Evolutionary conservation across 2,888 invertebrate genomes (phyloP).

Genomic region (Celastrina argiolus): DNA sequence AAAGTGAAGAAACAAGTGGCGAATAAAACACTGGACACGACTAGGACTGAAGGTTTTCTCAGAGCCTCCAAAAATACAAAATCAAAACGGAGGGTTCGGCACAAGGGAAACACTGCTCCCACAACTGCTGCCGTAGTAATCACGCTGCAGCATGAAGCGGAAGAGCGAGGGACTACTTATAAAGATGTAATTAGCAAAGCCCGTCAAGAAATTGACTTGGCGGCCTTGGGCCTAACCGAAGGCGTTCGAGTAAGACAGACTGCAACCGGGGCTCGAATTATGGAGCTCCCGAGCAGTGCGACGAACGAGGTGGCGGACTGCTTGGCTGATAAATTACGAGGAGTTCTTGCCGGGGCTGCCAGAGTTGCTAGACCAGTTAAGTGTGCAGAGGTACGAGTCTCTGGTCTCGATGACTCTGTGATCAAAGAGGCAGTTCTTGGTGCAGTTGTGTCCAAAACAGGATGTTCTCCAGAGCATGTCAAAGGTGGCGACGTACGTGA

Average conservation of each 20-base stretch:
- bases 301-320: background rate
- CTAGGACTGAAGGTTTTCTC: too few relatives aligned
- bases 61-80: too few relatives aligned
- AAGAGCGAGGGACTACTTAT: background rate
- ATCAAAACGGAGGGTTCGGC: too few relatives aligned
- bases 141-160: background rate
- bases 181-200: background rate
- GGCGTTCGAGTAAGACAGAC: too few relatives aligned
- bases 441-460: background rate
- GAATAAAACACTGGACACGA: background rate
- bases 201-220: too few relatives aligned
- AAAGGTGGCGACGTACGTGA: background rate
- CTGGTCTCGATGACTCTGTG: too few relatives aligned
- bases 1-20: background rate
- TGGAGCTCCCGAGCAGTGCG: background rate
- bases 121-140: background rate
- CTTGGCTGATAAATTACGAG: background rate
- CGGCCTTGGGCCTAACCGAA: too few relatives aligned
- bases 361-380: slow-evolving; percentile 3
- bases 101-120: too few relatives aligned
- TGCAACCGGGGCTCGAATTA: background rate
- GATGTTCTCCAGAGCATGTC: background rate
- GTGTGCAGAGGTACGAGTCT: background rate
- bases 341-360: background rate
- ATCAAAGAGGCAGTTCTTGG: background rate